Percentiles rank a stretch among this genome's conserved stretches.
Evolutionary conservation across 2,797 vertebrate species (phyloP).

Genomic region (Monodelphis domestica): DNA sequence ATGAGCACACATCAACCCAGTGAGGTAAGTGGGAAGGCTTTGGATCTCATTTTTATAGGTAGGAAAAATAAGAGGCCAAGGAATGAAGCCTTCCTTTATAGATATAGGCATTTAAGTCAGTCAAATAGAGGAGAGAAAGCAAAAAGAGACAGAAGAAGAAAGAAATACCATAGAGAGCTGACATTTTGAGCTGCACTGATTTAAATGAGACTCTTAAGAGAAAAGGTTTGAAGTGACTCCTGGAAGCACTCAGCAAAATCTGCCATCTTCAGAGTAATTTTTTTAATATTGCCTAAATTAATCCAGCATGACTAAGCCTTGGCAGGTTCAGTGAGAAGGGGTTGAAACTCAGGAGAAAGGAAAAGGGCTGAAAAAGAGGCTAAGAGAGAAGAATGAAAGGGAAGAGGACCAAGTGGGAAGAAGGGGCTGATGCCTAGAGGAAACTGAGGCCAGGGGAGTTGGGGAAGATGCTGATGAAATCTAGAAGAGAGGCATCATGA

Average conservation of each 20-base stretch:
- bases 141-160: background rate
- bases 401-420: background rate
- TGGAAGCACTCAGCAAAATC: background rate
- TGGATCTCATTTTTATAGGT: background rate
- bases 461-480: background rate
- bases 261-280: background rate
- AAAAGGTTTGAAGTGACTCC: background rate
- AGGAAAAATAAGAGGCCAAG: background rate
- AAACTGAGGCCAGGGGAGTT: background rate
- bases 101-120: background rate
- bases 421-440: background rate
- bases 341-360: background rate
- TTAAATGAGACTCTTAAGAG: background rate
- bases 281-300: background rate
- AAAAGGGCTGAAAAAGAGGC: background rate
- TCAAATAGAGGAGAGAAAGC: background rate
- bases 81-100: background rate
- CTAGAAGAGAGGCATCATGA: background rate
- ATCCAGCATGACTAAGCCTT: background rate
- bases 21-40: background rate
- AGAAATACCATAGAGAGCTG: background rate
- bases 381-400: background rate
- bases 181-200: background rate
- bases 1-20: background rate
- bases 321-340: background rate